phyloP scores from a whole-genome alignment of 2,888 invertebrate species.

The Atherix ibis region DNA sequence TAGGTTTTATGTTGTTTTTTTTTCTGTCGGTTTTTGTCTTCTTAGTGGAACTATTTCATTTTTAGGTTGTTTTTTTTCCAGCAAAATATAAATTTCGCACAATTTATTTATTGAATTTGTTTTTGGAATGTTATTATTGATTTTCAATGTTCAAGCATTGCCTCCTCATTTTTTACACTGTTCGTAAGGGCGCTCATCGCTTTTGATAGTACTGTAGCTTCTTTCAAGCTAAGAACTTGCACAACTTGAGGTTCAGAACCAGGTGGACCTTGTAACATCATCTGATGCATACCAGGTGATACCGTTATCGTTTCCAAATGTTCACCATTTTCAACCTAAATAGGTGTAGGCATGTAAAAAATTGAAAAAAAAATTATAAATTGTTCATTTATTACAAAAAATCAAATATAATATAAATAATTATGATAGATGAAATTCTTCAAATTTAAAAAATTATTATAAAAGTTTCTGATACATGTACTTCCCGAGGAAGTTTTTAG shows the following conservation, averaged over 20 bases:
- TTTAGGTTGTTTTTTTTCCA: too few species aligned
- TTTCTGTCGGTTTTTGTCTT: too few species aligned
- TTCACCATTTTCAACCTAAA: slow-evolving; percentile 60
- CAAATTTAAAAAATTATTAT: too few species aligned
- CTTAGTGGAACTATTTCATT: too few species aligned
- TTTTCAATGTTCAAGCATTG: slow-evolving; percentile 32
- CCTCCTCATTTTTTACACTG: slow-evolving; percentile 58
- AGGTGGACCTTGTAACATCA: slow-evolving; percentile 58
- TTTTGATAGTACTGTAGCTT: slow-evolving; percentile 65
- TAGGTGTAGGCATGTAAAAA: too few species aligned
- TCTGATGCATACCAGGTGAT: slow-evolving; percentile 63
- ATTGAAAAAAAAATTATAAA: slow-evolving; percentile 3
- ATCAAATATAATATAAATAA: slow-evolving; percentile 4
- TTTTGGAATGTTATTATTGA: too few species aligned
- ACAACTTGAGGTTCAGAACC: slow-evolving; percentile 59
- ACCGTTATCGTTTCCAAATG: slow-evolving; percentile 61
- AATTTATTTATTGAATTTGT: too few species aligned
- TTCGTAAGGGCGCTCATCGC: slow-evolving; percentile 53
- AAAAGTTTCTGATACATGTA: too few species aligned
- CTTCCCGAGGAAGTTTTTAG: too few species aligned
- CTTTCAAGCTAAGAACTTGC: slow-evolving; percentile 73
- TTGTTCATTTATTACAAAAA: background rate
- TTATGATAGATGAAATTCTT: too few species aligned
- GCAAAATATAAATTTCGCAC: too few species aligned
- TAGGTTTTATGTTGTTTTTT: too few species aligned